A percentile compares a stretch with the other conserved stretches of the same genome.
These are phyloP conservation scores for Coelogynopora nodosa DNA, from an alignment of 2,888 invertebrate species.

Conservation along the genomic window DNA sequence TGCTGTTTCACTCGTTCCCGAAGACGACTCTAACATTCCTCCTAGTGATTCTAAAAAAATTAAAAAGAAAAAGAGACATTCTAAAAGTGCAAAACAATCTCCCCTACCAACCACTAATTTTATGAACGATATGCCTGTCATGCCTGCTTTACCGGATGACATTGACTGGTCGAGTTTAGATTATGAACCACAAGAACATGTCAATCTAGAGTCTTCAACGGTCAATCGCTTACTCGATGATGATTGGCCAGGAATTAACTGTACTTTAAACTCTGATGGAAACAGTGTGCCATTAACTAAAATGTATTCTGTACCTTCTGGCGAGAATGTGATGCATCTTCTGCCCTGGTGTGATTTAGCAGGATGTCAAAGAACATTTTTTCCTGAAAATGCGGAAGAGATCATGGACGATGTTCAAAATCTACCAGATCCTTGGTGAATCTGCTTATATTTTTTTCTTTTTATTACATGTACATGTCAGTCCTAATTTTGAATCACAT, in stretches of 20 bases:
- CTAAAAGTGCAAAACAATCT: background rate
- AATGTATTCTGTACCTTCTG: background rate
- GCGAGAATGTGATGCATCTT: background rate
- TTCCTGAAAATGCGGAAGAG: background rate
- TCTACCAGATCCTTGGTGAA: background rate
- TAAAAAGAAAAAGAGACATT: background rate
- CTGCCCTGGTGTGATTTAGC: background rate
- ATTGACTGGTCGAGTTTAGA: background rate
- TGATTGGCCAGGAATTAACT: background rate
- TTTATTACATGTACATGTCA: no score
- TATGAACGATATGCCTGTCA: background rate
- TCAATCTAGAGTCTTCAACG: background rate
- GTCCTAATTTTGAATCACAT: no score
- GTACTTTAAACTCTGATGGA: background rate
- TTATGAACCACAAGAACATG: background rate
- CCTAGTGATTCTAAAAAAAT: background rate
- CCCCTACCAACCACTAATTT: background rate
- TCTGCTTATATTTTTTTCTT: background rate
- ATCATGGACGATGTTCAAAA: background rate
- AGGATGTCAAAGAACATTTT: background rate
- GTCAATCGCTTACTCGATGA: background rate
- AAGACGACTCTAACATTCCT: background rate
- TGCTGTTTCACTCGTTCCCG: background rate
- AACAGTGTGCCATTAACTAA: background rate
- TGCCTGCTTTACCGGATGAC: background rate